Evolutionary conservation across 2,888 invertebrate genomes (phyloP).

Genomic region (Pantelozetes paolii): DNA sequence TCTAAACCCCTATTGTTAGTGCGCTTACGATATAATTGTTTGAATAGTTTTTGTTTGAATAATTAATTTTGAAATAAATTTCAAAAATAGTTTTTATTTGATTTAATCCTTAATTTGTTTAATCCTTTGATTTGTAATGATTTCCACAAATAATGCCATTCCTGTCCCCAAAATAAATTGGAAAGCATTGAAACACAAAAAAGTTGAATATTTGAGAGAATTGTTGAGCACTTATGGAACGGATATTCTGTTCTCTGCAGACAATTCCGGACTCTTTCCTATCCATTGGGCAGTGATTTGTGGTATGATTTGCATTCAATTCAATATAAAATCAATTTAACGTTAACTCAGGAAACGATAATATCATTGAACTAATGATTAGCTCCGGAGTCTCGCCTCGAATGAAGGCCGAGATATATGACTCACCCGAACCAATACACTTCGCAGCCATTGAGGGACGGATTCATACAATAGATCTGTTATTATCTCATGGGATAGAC

Average conservation of each 20-base stretch:
- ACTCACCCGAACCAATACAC: background rate
- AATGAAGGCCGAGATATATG: background rate
- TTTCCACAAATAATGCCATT: too few relatives aligned
- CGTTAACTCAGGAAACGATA: background rate
- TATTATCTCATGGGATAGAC: background rate
- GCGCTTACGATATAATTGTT: too few relatives aligned
- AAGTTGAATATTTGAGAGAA: background rate
- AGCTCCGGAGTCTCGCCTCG: background rate
- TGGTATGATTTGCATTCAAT: background rate
- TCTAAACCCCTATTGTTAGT: too few relatives aligned
- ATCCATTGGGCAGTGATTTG: constrained; percentile 12
- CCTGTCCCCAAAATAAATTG: background rate
- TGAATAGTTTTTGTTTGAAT: too few relatives aligned
- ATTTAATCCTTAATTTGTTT: too few relatives aligned
- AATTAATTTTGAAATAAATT: too few relatives aligned
- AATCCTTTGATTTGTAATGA: too few relatives aligned
- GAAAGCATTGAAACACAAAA: background rate
- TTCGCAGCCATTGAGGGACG: background rate
- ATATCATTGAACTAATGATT: background rate
- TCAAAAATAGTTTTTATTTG: too few relatives aligned
- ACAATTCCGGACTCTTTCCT: background rate
- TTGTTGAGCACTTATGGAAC: background rate
- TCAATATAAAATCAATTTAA: background rate
- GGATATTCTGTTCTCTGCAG: background rate
- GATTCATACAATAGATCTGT: background rate